These are phyloP conservation scores for Oriolus oriolus DNA, from an alignment of 2,113 vertebrate species.

Conservation along the genomic window DNA sequence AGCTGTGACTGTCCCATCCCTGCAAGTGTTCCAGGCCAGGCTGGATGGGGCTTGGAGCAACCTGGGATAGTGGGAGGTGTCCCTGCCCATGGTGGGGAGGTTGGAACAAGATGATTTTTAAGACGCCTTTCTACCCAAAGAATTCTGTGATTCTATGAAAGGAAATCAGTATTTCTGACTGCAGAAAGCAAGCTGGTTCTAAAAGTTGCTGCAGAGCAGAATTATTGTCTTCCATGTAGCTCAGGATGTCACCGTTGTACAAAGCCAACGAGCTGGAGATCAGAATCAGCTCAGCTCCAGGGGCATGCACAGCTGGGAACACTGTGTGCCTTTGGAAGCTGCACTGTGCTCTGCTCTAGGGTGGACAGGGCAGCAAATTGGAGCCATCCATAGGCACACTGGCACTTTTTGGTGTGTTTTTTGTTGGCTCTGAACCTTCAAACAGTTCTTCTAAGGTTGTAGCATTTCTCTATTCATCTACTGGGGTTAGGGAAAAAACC, in stretches of 20 bases:
- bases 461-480: not conserved
- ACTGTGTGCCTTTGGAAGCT: fast-evolving
- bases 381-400: not conserved
- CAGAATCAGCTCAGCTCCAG: not conserved
- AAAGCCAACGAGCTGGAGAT: not conserved
- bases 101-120: not conserved
- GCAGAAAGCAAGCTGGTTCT: not conserved
- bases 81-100: not conserved
- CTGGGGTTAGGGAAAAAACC: fast-evolving
- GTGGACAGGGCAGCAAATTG: not conserved
- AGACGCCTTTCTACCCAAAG: not conserved
- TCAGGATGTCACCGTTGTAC: not conserved
- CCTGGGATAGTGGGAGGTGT: not conserved
- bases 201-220: not conserved
- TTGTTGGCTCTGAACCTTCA: not conserved
- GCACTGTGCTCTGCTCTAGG: not conserved
- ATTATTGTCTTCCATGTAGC: not conserved
- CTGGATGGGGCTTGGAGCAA: not conserved
- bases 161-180: not conserved
- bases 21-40: not conserved
- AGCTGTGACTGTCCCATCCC: not conserved
- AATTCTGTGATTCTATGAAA: not conserved
- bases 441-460: not conserved
- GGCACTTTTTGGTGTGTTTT: not conserved
- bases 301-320: not conserved